Conservation (phyloP, 2,113 vertebrate genomes). For the Eupsittula cactorum region DNA sequence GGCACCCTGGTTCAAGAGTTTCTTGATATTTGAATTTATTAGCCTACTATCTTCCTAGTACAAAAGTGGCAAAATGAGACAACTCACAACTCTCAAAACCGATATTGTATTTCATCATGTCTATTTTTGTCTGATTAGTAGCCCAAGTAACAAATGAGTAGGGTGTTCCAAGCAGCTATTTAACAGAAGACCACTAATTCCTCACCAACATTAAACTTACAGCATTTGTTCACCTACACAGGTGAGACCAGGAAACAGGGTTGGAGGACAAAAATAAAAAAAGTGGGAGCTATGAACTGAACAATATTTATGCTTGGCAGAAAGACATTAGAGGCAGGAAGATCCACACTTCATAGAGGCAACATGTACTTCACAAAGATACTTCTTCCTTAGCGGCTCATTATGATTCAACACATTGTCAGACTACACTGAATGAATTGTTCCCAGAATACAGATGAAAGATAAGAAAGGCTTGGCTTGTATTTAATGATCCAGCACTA, state of each 20-base stretch:
- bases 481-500: background rate
- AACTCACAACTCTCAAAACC: background rate
- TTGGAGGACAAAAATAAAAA: background rate
- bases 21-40: background rate
- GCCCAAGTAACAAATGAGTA: background rate
- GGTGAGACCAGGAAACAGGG: background rate
- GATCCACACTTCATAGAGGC: background rate
- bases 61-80: background rate
- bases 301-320: background rate
- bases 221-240: background rate
- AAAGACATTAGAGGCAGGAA: background rate
- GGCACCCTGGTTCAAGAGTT: background rate
- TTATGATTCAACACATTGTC: background rate
- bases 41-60: background rate
- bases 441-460: conserved; percentile 23
- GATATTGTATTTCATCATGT: background rate
- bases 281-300: background rate
- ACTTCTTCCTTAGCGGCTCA: background rate
- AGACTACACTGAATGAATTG: conserved; percentile 7
- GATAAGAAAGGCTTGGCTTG: conserved; percentile 17
- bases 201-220: background rate
- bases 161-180: background rate
- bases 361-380: background rate
- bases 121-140: background rate
- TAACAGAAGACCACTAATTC: background rate